Conservation (phyloP, 2,113 vertebrate genomes). For the Numenius arquata region DNA sequence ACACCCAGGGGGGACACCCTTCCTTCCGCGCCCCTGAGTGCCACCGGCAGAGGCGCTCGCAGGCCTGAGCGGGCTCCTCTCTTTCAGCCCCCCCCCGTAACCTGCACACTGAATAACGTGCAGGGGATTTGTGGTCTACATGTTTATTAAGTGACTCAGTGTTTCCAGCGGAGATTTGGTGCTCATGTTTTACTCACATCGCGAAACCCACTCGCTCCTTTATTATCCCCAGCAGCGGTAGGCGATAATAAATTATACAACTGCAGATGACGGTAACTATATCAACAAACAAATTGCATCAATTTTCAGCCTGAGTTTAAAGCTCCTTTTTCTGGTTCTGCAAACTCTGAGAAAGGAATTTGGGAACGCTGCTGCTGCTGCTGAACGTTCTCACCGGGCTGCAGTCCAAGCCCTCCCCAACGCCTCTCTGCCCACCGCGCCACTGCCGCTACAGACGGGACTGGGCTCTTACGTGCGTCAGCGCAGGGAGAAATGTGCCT, state of each 20-base stretch:
- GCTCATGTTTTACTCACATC: slow-evolving; percentile 52
- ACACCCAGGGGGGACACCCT: neutral
- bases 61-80: neutral
- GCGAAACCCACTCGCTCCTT: slow-evolving; percentile 45
- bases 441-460: neutral
- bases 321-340: neutral
- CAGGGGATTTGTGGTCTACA: slow-evolving; percentile 21
- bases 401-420: slow-evolving; percentile 22
- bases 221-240: slow-evolving; percentile 42
- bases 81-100: slow-evolving; percentile 21
- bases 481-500: neutral
- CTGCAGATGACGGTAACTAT: slow-evolving; percentile 29
- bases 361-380: neutral
- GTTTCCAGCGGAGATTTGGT: slow-evolving; percentile 54
- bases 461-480: neutral
- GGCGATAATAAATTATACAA: slow-evolving; percentile 56
- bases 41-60: neutral
- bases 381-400: neutral
- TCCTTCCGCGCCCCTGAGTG: neutral
- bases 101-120: slow-evolving; percentile 4
- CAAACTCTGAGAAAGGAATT: slow-evolving; percentile 34
- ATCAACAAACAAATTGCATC: slow-evolving; percentile 60
- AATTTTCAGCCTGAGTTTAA: slow-evolving; percentile 29
- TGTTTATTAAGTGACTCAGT: slow-evolving; percentile 64
- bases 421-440: neutral